Evolutionary conservation across 92 coral and sea anemone species (phyloP).

Genomic region (Parazoanthus darwini): DNA sequence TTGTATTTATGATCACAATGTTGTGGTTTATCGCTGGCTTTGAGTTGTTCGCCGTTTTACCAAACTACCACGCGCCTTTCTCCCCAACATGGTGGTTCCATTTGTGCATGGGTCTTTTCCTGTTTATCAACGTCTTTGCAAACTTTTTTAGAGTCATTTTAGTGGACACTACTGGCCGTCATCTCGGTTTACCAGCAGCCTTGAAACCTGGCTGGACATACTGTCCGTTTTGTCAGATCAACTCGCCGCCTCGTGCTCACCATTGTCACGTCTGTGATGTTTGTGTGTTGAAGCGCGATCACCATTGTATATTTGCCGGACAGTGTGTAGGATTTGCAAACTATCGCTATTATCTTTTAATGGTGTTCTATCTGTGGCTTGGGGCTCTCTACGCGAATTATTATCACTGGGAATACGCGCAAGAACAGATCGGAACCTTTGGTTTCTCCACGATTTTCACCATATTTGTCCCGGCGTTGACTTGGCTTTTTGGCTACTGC

Average conservation of each 20-base stretch:
- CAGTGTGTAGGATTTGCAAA: slow-evolving; percentile 92
- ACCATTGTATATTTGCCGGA: slow-evolving; percentile 94
- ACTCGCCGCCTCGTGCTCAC: slow-evolving; percentile 87
- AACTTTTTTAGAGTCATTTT: slow-evolving; percentile 81
- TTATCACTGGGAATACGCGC: slow-evolving; percentile 86
- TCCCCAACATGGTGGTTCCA: slow-evolving; percentile 77
- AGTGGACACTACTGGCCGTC: slow-evolving; percentile 85
- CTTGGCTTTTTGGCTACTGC: slow-evolving; percentile 79
- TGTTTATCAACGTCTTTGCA: slow-evolving; percentile 90
- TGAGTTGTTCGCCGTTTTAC: slow-evolving; percentile 85
- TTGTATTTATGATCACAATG: slow-evolving; percentile 75
- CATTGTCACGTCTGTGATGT: slow-evolving; percentile 93
- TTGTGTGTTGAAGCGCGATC: slow-evolving; percentile 91
- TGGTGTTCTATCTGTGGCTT: slow-evolving; percentile 88
- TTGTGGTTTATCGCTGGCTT: slow-evolving; percentile 77
- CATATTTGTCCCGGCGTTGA: slow-evolving; percentile 81
- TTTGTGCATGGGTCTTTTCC: slow-evolving; percentile 72
- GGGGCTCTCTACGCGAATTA: slow-evolving; percentile 93
- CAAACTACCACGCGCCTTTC: slow-evolving; percentile 79
- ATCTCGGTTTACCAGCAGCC: slow-evolving; percentile 84
- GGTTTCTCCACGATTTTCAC: slow-evolving; percentile 81
- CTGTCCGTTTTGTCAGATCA: slow-evolving; percentile 93
- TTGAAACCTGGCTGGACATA: slow-evolving; percentile 96
- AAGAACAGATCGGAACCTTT: slow-evolving; percentile 71
- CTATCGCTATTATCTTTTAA: slow-evolving; percentile 88